Base-by-base conservation (phyloP, 1,140 invertebrate genomes). In the Lasioglossum baleicum region DNA sequence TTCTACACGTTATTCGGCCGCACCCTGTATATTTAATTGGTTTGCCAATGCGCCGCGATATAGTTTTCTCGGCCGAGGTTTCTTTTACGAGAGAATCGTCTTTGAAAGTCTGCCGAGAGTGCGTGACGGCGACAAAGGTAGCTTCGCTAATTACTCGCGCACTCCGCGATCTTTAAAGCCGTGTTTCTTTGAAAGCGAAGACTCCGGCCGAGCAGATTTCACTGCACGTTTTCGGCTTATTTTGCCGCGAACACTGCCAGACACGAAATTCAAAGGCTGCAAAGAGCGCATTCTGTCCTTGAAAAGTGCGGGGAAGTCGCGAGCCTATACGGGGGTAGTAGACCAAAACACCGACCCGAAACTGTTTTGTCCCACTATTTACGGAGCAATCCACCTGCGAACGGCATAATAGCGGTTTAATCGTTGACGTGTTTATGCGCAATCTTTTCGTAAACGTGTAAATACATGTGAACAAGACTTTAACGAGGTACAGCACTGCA, bases 81-180 rank as follows among this genome's bases (percentile, higher is more conserved):
- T 26, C 22, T 22, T 60, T 26, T 26, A n/a, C 10, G 22, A 22
- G 22, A 35, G 61, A 31, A 63, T 63, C 61, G 61, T 35, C 61
- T 63, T 35, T 35, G 61, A 35, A 63, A 17, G 61, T 63, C 26
- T 20, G 56, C 56, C 56, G 56, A n/a, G 20, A n/a, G 56, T 58
- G 56, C 56, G 56, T 58, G 56, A n/a, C 56, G 56, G 6, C 56
- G 56, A 58, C 56, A 58, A 58, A 58, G 56, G 20, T 20, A 15
- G 26, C 61, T 63, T 63, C 61, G 26, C 61, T 63, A 63, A 63
- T 63, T 63, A 63, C 61, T 13, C 61, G 61, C 61, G 61, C 61
- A 15, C 26, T 63, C 26, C 13, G 22, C 26, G 56, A 58, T 63
- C 61, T 63, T 63, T 31, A 63, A 63, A 17, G 61, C 26, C 61